Evolutionary conservation across 2,888 invertebrate genomes (phyloP), one percentile per base, ranked within the genome.

Genomic region (Julus scandinavius): DNA sequence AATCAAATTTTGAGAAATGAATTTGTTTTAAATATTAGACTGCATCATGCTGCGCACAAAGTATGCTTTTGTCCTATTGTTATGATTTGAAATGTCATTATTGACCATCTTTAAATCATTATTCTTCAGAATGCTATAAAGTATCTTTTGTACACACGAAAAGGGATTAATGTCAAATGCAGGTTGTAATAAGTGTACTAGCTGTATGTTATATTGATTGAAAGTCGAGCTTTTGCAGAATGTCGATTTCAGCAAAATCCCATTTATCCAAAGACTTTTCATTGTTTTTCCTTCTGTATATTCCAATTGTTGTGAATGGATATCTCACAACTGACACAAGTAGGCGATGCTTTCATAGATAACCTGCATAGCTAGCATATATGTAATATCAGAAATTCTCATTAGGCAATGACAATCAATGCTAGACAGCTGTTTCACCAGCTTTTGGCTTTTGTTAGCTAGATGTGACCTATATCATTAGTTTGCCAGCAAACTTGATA

Each of bases 361-460:
- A 3, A 63, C 3, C 13, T 15, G 54, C 5, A 9, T 15, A 9
- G 5, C 9, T 54, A 54, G 13, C 54, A 9, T 54, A 13, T n/a
- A n/a, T n/a, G n/a, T n/a, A n/a, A 63, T 63, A n/a, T 63, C 63
- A 63, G 63, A 63, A 2, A 54, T 63, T 63, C 6, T 6, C 7
- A 54, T 63, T n/a, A 63, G n/a, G 17, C 4, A 7, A 6, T n/a
- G n/a, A 3, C n/a, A 63, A 63, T 63, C 63, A n/a, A 63, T 63
- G 63, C 63, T n/a, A 11, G 63, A n/a, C 63, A 63, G 63, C 63
- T 63, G 63, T 63, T 63, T 63, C 63, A 63, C 63, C 2, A 63
- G 6, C 6, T n/a, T 7, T 63, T 63, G 17, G 63, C 20, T 63
- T 2, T 2, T n/a, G 20, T 63, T 20, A 3, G 7, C n/a, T 13